Evolutionary conservation across 2,113 vertebrate species (phyloP).

Genomic region (Phainopepla nitens): DNA sequence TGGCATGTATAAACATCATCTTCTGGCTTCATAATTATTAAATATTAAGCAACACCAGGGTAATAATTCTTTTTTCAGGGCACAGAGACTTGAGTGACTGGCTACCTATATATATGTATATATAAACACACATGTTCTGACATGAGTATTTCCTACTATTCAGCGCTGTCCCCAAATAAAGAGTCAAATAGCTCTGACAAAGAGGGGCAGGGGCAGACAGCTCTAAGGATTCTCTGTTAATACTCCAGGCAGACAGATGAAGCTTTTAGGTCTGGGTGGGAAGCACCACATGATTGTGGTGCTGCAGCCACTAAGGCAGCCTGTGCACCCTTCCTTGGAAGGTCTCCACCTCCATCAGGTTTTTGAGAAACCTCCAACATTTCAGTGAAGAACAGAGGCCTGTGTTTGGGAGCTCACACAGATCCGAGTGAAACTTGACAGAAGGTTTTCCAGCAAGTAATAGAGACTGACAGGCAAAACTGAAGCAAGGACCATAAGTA

Average conservation of each 20-base stretch:
- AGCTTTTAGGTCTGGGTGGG: background rate
- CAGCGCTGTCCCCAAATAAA: background rate
- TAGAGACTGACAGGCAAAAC: background rate
- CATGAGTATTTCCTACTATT: background rate
- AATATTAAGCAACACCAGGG: background rate
- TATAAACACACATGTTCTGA: background rate
- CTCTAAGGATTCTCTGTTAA: background rate
- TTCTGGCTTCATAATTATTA: background rate
- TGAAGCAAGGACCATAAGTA: background rate
- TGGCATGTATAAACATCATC: background rate
- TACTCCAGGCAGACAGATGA: background rate
- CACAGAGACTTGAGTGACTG: rapidly evolving
- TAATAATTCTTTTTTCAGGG: background rate
- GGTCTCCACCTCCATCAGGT: background rate
- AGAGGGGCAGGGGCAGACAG: background rate
- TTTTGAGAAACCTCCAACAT: background rate
- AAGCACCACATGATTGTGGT: rapidly evolving
- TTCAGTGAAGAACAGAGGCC: background rate
- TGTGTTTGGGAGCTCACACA: background rate
- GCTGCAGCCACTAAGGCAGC: background rate
- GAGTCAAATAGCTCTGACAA: background rate
- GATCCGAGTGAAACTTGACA: background rate
- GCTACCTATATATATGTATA: background rate
- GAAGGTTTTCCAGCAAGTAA: background rate
- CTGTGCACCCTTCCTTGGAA: rapidly evolving